Percentiles rank a stretch among this genome's conserved stretches.
Conservation (phyloP, 2,113 vertebrate species). For the Takifugu flavidus region DNA sequence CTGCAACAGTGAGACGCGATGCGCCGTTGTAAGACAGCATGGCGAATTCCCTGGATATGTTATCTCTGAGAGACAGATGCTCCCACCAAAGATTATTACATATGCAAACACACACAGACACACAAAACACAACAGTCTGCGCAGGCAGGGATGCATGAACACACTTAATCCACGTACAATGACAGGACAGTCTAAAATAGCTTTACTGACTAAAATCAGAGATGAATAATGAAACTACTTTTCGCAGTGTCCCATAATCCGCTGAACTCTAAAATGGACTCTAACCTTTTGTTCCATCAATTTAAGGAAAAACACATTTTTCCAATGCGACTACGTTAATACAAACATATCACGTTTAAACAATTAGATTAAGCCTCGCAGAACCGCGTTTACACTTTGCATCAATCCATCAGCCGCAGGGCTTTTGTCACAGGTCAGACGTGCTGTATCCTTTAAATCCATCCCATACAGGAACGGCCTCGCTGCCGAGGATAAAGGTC, state of each 20-base stretch:
- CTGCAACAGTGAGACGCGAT: conserved; percentile 62
- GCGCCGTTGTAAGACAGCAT: conserved; percentile 61
- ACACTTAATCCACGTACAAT: conserved; percentile 44
- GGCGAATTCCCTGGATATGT: conserved; percentile 65
- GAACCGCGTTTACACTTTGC: conserved; percentile 27
- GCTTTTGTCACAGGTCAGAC: conserved; percentile 8
- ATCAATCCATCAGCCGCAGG: conserved; percentile 16
- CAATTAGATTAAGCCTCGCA: conserved; percentile 19
- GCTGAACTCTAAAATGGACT: conserved; percentile 7
- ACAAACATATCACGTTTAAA: conserved; percentile 35
- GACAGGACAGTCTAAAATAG: conserved; percentile 36
- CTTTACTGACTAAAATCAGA: conserved; percentile 43
- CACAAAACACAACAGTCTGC: conserved; percentile 11
- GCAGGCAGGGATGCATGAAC: conserved; percentile 27
- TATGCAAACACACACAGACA: conserved; percentile 19
- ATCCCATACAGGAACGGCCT: conserved; percentile 25
- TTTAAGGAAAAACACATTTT: not conserved
- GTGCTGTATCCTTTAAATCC: conserved; percentile 25
- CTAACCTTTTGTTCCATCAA: conserved; percentile 24
- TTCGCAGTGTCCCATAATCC: conserved; percentile 1
- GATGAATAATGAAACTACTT: conserved; percentile 49
- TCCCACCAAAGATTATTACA: conserved; percentile 56
- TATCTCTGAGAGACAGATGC: conserved; percentile 72
- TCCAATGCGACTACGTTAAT: conserved; percentile 6
- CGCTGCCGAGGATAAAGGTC: conserved; percentile 37